phyloP scores from a whole-genome alignment of 2,797 vertebrate genomes.

The Masticophis lateralis region DNA sequence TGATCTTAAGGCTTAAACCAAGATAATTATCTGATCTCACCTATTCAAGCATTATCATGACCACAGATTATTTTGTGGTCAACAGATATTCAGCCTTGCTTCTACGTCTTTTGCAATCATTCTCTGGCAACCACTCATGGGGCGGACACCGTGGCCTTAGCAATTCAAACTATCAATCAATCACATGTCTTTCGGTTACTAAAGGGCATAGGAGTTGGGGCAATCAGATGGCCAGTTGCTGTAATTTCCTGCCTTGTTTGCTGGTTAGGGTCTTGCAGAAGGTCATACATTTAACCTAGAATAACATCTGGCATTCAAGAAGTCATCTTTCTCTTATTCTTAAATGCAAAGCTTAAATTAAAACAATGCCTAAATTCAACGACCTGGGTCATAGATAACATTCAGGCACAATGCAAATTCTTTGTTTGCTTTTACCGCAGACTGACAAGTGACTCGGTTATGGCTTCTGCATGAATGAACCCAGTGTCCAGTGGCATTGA shows the following conservation, averaged over 20 bases:
- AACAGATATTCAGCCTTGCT: not conserved
- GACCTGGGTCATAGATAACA: not conserved
- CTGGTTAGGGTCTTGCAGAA: slow-evolving; percentile 1
- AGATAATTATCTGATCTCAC: not conserved
- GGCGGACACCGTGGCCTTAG: not conserved
- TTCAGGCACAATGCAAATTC: not conserved
- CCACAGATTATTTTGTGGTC: not conserved
- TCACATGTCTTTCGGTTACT: not conserved
- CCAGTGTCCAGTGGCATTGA: not conserved
- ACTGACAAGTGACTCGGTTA: not conserved
- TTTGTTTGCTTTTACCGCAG: not conserved
- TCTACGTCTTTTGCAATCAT: not conserved
- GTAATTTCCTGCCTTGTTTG: not conserved
- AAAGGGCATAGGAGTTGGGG: not conserved
- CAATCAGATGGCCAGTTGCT: fast-evolving
- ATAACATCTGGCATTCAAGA: not conserved
- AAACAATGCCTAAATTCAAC: not conserved
- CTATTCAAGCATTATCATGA: not conserved
- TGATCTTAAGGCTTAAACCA: not conserved
- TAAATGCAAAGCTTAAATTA: not conserved
- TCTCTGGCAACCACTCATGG: not conserved
- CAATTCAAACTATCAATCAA: not conserved
- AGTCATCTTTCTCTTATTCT: not conserved
- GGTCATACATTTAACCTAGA: not conserved
- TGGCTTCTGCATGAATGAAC: not conserved